A percentile compares a stretch with the other conserved stretches of the same genome.
These are phyloP conservation scores for Caenorhabditis sulstoni DNA, from an alignment of 2,888 invertebrate species.

Conservation along the genomic window DNA sequence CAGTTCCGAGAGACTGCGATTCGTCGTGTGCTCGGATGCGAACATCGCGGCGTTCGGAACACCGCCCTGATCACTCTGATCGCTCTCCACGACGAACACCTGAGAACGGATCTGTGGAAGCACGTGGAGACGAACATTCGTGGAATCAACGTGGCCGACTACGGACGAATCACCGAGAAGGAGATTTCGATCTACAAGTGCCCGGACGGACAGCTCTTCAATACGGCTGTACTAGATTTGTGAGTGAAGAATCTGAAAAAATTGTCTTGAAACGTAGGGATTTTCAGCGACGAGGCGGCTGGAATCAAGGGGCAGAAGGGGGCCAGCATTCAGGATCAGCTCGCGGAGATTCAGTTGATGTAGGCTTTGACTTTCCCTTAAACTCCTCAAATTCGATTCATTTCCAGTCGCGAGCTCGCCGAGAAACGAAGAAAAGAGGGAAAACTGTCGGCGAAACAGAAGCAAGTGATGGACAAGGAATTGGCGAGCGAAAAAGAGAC, in stretches of 20 bases:
- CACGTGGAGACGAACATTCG: constrained; percentile 62
- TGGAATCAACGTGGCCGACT: constrained; percentile 54
- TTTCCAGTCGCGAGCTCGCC: constrained; percentile 86
- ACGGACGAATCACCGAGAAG: constrained; percentile 81
- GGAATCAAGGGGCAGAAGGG: constrained; percentile 87
- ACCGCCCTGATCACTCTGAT: constrained; percentile 94
- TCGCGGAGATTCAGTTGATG: constrained; percentile 91
- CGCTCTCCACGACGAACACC: constrained; percentile 86
- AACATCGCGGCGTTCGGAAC: constrained; percentile 83
- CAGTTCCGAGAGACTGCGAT: constrained; percentile 60
- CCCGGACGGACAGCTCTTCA: constrained; percentile 92
- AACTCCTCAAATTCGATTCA: background rate
- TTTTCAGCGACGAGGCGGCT: constrained; percentile 71
- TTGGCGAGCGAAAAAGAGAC: constrained; percentile 89
- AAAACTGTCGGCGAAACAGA: constrained; percentile 89
- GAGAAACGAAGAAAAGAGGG: constrained; percentile 84
- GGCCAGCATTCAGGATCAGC: constrained; percentile 96
- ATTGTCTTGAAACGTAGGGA: background rate
- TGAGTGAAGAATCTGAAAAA: constrained; percentile 66
- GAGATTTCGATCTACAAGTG: constrained; percentile 89
- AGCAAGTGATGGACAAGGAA: constrained; percentile 91
- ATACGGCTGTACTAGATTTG: constrained; percentile 88
- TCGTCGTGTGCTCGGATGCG: constrained; percentile 61
- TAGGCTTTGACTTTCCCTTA: constrained; percentile 2
- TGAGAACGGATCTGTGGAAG: constrained; percentile 63